phyloP scores from a whole-genome alignment of 2,888 invertebrate genomes.

The Lutraria lutraria region DNA sequence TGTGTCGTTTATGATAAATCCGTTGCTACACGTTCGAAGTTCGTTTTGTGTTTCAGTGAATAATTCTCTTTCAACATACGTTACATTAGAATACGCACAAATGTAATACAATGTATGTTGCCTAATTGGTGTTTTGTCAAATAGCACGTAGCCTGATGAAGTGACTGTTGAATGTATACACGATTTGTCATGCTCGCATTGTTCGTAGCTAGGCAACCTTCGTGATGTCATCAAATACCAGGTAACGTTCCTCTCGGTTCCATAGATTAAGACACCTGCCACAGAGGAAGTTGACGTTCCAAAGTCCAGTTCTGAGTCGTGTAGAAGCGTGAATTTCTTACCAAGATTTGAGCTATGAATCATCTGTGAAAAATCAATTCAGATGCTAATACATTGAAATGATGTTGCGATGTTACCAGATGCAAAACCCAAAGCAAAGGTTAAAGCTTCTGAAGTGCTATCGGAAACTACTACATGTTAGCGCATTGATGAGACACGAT shows the following conservation, averaged over 20 bases:
- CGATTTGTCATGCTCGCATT: constrained; percentile 23
- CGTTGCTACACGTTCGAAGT: constrained; percentile 52
- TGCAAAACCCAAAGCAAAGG: too few species aligned
- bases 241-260: constrained; percentile 36
- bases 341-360: constrained; percentile 60
- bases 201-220: constrained; percentile 30
- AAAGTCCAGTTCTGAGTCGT: constrained; percentile 61
- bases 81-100: constrained; percentile 51
- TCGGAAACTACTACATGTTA: too few species aligned
- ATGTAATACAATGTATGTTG: constrained; percentile 43
- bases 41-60: constrained; percentile 46
- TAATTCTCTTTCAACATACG: constrained; percentile 33
- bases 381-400: not conserved
- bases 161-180: constrained; percentile 30
- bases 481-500: too few species aligned
- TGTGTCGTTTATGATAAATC: constrained; percentile 49
- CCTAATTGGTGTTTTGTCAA: constrained; percentile 7
- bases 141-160: constrained; percentile 31
- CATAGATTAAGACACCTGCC: constrained; percentile 54
- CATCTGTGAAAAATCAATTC: constrained; percentile 18
- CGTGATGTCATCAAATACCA: constrained; percentile 63
- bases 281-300: constrained; percentile 24
- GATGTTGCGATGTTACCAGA: not conserved
- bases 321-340: constrained; percentile 26
- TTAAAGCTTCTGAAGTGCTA: too few species aligned